Conservation (phyloP, 2,888 invertebrate genomes). For the Podabrus alpinus region DNA sequence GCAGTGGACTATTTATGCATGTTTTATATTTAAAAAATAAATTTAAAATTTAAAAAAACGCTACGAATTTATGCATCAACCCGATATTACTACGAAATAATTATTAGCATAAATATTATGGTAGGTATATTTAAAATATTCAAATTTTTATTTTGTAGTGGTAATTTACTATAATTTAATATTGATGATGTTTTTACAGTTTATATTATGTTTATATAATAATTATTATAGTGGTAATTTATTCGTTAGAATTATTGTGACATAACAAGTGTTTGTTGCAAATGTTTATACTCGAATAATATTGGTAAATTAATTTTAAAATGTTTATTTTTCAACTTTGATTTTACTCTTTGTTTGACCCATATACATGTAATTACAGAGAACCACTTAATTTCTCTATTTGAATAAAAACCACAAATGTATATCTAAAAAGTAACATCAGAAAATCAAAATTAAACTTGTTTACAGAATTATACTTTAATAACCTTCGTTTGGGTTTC, state of each 20-base stretch:
- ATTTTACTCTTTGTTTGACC: background rate
- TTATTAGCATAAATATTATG: too few relatives aligned
- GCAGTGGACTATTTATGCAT: too few relatives aligned
- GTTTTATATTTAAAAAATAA: too few relatives aligned
- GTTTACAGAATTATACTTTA: background rate
- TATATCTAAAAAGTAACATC: background rate
- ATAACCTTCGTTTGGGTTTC: background rate
- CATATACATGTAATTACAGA: background rate
- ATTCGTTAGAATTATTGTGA: background rate
- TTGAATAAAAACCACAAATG: background rate
- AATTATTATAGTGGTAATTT: background rate
- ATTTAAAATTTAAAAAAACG: too few relatives aligned
- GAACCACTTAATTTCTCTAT: background rate
- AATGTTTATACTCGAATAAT: too few relatives aligned
- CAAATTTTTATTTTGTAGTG: too few relatives aligned
- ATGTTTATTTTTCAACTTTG: background rate
- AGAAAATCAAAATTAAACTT: background rate
- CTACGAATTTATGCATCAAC: too few relatives aligned
- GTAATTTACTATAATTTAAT: too few relatives aligned
- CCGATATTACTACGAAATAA: too few relatives aligned
- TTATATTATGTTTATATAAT: background rate
- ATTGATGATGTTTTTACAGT: background rate
- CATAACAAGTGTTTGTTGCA: too few relatives aligned
- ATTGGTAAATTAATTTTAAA: background rate
- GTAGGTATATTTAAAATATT: too few relatives aligned